Evolutionary conservation across 2,113 vertebrate genomes (phyloP).

Genomic region (Pseudorhombus dupliciocellatus): DNA sequence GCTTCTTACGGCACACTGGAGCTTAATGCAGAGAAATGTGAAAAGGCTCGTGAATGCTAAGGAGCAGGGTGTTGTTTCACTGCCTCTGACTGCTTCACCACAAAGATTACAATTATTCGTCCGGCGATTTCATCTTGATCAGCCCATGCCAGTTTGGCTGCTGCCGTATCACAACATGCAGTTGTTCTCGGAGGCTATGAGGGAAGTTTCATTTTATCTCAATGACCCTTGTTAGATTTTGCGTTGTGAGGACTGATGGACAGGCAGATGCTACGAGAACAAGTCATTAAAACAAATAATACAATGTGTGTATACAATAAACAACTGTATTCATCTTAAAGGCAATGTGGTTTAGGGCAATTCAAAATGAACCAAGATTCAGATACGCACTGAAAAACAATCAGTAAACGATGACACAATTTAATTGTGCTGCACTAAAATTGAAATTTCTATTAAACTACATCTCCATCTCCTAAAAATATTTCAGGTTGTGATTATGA

Average conservation of each 20-base stretch:
- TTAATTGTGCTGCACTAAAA: too few relatives aligned
- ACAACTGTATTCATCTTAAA: background rate
- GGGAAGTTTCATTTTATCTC: background rate
- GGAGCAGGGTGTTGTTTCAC: background rate
- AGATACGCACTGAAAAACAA: background rate
- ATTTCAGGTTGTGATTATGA: too few relatives aligned
- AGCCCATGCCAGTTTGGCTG: background rate
- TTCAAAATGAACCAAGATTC: background rate
- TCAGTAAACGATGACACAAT: background rate
- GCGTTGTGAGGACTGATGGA: background rate
- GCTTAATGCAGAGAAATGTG: constrained; percentile 28
- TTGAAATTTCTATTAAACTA: background rate
- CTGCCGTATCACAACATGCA: background rate
- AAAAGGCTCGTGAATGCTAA: constrained; percentile 25
- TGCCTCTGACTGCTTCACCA: background rate
- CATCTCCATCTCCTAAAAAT: background rate
- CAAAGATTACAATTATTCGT: background rate
- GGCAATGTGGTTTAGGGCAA: background rate
- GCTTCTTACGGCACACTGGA: constrained; percentile 9
- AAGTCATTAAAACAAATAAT: too few relatives aligned
- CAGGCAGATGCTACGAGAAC: too few relatives aligned
- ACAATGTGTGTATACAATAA: background rate
- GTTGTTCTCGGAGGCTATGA: background rate
- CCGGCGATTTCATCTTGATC: background rate
- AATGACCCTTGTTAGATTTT: constrained; percentile 2